A percentile compares a stretch with the other conserved stretches of the same genome.
phyloP scores from a whole-genome alignment of 2,888 invertebrate species.

The Achlya flavicornis region DNA sequence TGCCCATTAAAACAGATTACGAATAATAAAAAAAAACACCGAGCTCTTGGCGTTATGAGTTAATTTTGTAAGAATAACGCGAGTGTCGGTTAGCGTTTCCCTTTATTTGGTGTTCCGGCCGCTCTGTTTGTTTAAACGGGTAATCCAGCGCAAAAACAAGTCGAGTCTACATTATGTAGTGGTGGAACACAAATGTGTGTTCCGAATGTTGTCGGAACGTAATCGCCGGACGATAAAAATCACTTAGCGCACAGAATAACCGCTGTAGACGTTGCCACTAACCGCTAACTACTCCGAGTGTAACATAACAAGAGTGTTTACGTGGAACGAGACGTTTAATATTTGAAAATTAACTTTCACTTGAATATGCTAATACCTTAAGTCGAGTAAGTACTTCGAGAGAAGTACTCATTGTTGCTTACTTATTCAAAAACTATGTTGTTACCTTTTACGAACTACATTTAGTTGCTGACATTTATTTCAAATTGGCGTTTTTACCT shows the following conservation, averaged over 20 bases:
- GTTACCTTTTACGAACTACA: neutral
- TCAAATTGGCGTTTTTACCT: too few species aligned
- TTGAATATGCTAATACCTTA: conserved; percentile 38
- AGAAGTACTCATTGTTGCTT: conserved; percentile 25
- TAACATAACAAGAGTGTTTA: conserved; percentile 54
- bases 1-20: conserved; percentile 83
- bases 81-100: conserved; percentile 73
- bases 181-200: conserved; percentile 69
- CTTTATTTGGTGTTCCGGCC: conserved; percentile 78
- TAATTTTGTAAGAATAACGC: conserved; percentile 83
- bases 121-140: conserved; percentile 78
- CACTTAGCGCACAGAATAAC: conserved; percentile 68
- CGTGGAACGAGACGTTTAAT: conserved; percentile 49
- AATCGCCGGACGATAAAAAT: conserved; percentile 77
- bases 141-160: conserved; percentile 77
- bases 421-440: conserved; percentile 14
- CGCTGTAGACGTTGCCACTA: conserved; percentile 60
- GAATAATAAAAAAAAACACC: conserved; percentile 74
- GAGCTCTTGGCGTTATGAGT: conserved; percentile 81
- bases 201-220: conserved; percentile 65
- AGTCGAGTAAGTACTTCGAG: conserved; percentile 26
- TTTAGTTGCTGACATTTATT: neutral
- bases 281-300: conserved; percentile 54
- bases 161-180: conserved; percentile 63
- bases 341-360: conserved; percentile 53